These are phyloP conservation scores for Drosophila melanocephala DNA, from an alignment of 2,888 invertebrate species.

Conservation along the genomic window DNA sequence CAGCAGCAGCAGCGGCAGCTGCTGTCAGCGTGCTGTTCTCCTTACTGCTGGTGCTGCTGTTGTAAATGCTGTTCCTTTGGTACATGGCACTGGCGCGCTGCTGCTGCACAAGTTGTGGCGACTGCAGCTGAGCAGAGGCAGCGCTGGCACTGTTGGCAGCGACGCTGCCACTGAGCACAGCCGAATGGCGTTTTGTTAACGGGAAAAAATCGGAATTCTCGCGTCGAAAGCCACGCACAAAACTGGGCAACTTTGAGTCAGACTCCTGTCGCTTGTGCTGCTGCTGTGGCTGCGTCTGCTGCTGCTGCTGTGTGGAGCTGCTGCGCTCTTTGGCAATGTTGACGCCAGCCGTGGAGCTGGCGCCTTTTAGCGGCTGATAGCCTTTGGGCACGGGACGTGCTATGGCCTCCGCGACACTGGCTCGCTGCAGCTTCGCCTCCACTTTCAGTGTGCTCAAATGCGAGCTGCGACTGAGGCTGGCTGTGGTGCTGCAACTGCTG, in stretches of 20 bases:
- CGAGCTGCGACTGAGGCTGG: constrained; percentile 79
- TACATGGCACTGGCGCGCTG: constrained; percentile 90
- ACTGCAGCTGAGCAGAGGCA: constrained; percentile 63
- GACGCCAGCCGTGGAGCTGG: constrained; percentile 43
- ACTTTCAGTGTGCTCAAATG: constrained; percentile 85
- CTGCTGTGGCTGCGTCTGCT: constrained; percentile 16
- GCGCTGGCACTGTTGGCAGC: constrained; percentile 54
- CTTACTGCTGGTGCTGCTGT: constrained; percentile 58
- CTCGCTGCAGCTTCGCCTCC: constrained; percentile 83
- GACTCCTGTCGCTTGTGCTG: constrained; percentile 90
- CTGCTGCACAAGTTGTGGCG: constrained; percentile 86
- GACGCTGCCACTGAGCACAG: constrained; percentile 86
- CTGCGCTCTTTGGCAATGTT: constrained; percentile 73
- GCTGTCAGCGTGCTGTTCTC: constrained; percentile 25
- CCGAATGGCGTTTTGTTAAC: constrained; percentile 91
- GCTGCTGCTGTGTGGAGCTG: constrained; percentile 30
- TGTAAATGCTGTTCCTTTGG: constrained; percentile 87
- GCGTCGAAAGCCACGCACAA: constrained; percentile 92
- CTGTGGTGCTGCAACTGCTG: constrained; percentile 63
- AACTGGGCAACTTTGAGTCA: constrained; percentile 90
- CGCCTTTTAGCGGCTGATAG: constrained; percentile 69
- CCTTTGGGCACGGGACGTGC: constrained; percentile 80
- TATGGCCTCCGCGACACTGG: constrained; percentile 81
- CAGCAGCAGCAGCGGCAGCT: constrained; percentile 15
- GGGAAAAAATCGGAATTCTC: constrained; percentile 95